Conservation (phyloP, 2,113 vertebrate species). For the Thryonomys swinderianus region DNA sequence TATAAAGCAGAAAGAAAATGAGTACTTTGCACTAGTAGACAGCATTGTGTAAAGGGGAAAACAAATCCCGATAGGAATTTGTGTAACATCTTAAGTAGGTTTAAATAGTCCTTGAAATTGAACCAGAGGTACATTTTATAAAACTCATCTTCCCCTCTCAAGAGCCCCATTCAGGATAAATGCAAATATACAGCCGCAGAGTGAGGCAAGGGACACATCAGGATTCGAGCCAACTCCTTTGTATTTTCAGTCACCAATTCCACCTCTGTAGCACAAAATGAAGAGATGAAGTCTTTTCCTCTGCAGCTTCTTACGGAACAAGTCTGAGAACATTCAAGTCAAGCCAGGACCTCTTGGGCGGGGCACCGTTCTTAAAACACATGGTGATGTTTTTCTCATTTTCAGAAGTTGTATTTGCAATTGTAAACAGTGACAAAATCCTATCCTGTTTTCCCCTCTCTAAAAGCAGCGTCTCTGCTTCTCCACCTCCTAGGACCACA, state of each 20-base stretch:
- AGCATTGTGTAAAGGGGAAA: not conserved
- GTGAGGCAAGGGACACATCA: slow-evolving; percentile 64
- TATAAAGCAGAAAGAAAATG: slow-evolving; percentile 59
- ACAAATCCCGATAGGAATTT: slow-evolving; percentile 65
- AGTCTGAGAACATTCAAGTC: slow-evolving; percentile 32
- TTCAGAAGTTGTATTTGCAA: not conserved
- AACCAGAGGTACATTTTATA: slow-evolving; percentile 73
- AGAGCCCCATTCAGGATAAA: slow-evolving; percentile 71
- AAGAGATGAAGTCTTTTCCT: slow-evolving; percentile 43
- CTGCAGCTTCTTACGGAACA: not conserved
- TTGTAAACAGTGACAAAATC: not conserved
- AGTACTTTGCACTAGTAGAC: slow-evolving; percentile 12
- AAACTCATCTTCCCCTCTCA: slow-evolving; percentile 77
- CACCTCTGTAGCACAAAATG: not conserved
- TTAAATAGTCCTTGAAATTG: slow-evolving; percentile 82
- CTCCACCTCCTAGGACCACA: not conserved
- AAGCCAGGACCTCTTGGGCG: not conserved
- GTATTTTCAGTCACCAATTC: slow-evolving; percentile 39
- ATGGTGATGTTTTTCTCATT: not conserved
- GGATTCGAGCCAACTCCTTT: slow-evolving; percentile 63
- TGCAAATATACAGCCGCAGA: slow-evolving; percentile 72
- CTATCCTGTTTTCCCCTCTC: not conserved
- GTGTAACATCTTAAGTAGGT: slow-evolving; percentile 75
- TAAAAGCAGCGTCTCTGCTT: not conserved
- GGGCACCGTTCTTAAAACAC: not conserved